These are phyloP conservation scores for Aphidius gifuensis DNA, from an alignment of 1,140 invertebrate species.

Conservation along the genomic window DNA sequence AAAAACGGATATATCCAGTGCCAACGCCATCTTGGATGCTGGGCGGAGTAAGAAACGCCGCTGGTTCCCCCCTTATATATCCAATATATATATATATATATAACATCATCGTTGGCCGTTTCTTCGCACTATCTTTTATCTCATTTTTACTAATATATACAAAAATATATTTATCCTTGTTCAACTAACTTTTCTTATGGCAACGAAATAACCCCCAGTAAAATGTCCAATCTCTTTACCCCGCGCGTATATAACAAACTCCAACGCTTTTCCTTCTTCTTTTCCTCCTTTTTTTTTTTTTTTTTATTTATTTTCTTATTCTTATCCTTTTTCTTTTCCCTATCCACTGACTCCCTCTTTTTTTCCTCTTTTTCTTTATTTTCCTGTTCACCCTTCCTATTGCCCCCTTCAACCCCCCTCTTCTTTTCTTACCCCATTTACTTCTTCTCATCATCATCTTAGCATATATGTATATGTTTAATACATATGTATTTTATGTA, in stretches of 20 bases:
- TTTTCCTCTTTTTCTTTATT: conserved; percentile 17
- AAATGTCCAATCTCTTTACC: too few species aligned
- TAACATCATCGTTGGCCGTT: conserved; percentile 3
- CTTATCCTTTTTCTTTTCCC: conserved; percentile 18
- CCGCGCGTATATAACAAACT: too few species aligned
- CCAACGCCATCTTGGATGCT: conserved; percentile 57
- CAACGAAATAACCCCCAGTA: neutral
- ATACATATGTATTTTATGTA: too few species aligned
- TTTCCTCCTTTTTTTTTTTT: conserved; percentile 31
- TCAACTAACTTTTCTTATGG: conserved; percentile 28
- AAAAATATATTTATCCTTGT: conserved; percentile 28
- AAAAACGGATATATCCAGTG: conserved; percentile 26
- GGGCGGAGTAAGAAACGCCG: conserved; percentile 53
- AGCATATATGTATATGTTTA: too few species aligned
- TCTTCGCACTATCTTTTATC: conserved; percentile 28
- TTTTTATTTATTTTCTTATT: conserved; percentile 29
- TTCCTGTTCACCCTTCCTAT: neutral
- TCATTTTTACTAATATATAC: conserved; percentile 19
- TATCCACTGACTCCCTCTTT: conserved; percentile 1
- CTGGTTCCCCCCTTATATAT: neutral
- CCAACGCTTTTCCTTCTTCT: too few species aligned
- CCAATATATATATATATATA: too few species aligned
- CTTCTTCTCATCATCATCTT: too few species aligned
- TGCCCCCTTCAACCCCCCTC: conserved; percentile 17
- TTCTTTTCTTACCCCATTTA: conserved; percentile 20